Evolutionary conservation across 2,888 invertebrate species (phyloP).

Genomic region (Ophion ventricosus): DNA sequence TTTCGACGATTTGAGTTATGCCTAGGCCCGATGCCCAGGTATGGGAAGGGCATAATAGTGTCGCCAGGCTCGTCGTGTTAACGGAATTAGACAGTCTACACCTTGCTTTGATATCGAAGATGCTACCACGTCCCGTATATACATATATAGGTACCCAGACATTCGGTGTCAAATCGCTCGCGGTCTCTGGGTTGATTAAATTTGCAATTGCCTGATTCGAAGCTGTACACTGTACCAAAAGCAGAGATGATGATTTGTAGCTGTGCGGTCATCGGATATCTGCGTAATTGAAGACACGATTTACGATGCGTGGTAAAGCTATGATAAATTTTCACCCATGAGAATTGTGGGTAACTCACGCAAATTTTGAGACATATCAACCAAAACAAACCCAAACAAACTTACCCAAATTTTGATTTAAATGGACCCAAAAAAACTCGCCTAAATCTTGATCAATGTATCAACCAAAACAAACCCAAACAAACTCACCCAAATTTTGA

Average conservation of each 20-base stretch:
- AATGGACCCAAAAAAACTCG: no score
- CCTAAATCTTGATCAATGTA: no score
- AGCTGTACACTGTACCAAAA: slow-evolving; percentile 18
- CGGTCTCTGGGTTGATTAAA: slow-evolving; percentile 2
- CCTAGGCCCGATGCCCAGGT: slow-evolving; percentile 1
- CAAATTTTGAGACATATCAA: no score
- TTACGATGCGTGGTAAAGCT: neutral
- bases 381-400: no score
- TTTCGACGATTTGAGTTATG: slow-evolving; percentile 28
- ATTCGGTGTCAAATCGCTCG: slow-evolving; percentile 24
- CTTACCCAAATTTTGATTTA: no score
- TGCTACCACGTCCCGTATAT: slow-evolving; percentile 34
- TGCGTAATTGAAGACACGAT: slow-evolving; percentile 14
- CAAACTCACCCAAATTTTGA: no score
- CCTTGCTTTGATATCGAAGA: slow-evolving; percentile 51
- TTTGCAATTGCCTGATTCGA: slow-evolving; percentile 23
- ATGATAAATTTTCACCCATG: neutral
- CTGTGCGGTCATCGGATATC: neutral
- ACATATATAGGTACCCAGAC: neutral
- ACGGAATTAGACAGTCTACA: slow-evolving; percentile 51
- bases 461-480: no score
- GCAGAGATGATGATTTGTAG: slow-evolving; percentile 1
- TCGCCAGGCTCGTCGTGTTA: slow-evolving; percentile 30
- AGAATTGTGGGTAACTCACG: no score
- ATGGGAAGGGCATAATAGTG: neutral